Conservation (phyloP, 2,888 invertebrate species). For the Leucoptera coffeella region DNA sequence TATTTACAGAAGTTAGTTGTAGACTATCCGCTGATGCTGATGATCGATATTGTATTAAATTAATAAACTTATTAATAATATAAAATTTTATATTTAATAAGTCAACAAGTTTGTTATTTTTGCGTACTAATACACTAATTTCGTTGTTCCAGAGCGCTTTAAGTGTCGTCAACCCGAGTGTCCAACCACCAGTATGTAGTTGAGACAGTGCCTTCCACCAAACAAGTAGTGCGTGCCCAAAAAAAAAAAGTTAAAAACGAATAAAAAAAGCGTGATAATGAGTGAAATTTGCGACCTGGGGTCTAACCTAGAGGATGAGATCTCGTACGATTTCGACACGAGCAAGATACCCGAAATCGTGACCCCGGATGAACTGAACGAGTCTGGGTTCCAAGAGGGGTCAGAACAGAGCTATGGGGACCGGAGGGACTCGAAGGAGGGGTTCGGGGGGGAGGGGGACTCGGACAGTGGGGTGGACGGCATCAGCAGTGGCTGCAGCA, state of each 20-base stretch:
- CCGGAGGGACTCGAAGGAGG: constrained; percentile 36
- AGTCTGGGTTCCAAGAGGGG: constrained; percentile 40
- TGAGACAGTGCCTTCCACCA: too few species aligned
- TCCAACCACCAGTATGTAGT: constrained; percentile 36
- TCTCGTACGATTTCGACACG: constrained; percentile 2
- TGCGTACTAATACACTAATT: too few species aligned
- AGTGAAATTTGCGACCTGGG: constrained; percentile 26
- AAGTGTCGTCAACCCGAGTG: constrained; percentile 21
- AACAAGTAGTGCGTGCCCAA: too few species aligned
- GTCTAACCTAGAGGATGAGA: constrained; percentile 19
- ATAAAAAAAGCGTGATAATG: too few species aligned
- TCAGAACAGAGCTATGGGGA: constrained; percentile 41
- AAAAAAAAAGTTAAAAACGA: too few species aligned
- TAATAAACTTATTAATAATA: too few species aligned
- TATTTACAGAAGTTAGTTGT: too few species aligned
- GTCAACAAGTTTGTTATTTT: too few species aligned
- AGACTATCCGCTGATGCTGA: too few species aligned
- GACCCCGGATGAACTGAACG: constrained; percentile 40
- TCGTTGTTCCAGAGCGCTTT: constrained; percentile 28
- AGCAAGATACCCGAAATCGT: constrained; percentile 44
- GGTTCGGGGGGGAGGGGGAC: constrained; percentile 38
- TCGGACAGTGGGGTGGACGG: constrained; percentile 54
- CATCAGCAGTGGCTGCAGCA: constrained; percentile 52
- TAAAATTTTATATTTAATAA: too few species aligned
- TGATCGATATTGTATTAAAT: too few species aligned